Evolutionary conservation across 2,797 vertebrate genomes (phyloP).

Genomic region (Tapera naevia): DNA sequence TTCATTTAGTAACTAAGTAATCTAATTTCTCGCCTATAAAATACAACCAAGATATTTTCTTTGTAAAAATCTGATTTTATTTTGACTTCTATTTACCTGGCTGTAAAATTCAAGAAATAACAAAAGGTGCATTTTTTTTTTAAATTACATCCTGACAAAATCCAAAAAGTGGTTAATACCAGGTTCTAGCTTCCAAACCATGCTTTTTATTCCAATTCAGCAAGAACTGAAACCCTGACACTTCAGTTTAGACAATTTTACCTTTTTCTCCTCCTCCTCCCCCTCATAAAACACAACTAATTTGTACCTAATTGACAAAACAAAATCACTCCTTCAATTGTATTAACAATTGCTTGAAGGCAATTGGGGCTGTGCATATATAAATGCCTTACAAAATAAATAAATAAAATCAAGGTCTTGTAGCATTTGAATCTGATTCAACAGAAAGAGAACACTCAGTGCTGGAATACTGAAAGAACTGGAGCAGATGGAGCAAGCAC

Average conservation of each 20-base stretch:
- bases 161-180: neutral
- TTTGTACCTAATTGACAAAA: neutral
- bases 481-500: neutral
- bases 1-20: neutral
- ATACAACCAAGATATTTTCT: neutral
- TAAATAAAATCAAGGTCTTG: neutral
- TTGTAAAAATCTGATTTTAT: neutral
- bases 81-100: neutral
- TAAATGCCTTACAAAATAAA: neutral
- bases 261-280: neutral
- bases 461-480: neutral
- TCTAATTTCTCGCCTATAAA: neutral
- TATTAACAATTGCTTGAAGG: neutral
- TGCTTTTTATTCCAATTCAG: neutral
- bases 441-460: neutral
- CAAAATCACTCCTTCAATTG: neutral
- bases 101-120: neutral
- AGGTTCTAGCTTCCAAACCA: neutral
- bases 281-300: neutral
- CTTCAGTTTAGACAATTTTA: neutral
- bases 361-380: neutral
- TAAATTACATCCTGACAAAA: neutral
- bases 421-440: neutral
- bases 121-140: fast-evolving
- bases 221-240: neutral